Evolutionary conservation across 2,888 invertebrate species (phyloP), one percentile per base, ranked within the genome.

Genomic region (Spodoptera exigua): DNA sequence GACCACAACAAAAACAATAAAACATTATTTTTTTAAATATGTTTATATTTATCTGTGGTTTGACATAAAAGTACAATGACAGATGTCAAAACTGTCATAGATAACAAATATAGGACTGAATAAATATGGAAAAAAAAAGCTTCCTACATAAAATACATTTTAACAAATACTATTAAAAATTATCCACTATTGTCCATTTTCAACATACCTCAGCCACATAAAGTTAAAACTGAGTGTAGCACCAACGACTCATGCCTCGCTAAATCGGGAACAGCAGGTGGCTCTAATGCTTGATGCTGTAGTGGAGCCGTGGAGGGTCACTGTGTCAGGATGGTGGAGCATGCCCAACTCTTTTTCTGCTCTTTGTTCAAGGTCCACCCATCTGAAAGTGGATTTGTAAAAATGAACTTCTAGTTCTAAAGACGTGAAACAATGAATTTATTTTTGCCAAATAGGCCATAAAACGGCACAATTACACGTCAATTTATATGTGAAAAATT

Each of bases 341-440:
- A 95, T 88, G 0, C 95, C 94, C 4, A 95, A 85, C 74, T 95
- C 95, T 56, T 93, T 94, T 72, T 95, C 95, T 0, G 95, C 95
- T 57, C 92, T 91, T 74, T 95, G 94, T 72, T 96, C 95, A 60
- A 95, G 79, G 54, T 95, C 95, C 44, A 93, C 88, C 95, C 95
- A 96, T 62, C 94, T 94, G 84, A 41, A 65, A 67, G 12, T 35
- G 16, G 0, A 14, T 1, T 27, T 13, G 14, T 17, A 7, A 1
- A 34, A 14, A 3, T 2, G 10, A 10, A 16, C 4, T 17, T 40
- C 27, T 14, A 1, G 17, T 40, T 17, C 11, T 7, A 5, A 27
- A 2, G 2, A 18, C 2, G 18, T 18, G 27, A 27, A 27, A n/a
- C n/a, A n/a, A n/a, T n/a, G n/a, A n/a, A n/a, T n/a, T n/a, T n/a